Evolutionary conservation across 2,797 vertebrate genomes (phyloP), one percentile per base, ranked within the genome.

Genomic region (Ctenosaura bakeri): DNA sequence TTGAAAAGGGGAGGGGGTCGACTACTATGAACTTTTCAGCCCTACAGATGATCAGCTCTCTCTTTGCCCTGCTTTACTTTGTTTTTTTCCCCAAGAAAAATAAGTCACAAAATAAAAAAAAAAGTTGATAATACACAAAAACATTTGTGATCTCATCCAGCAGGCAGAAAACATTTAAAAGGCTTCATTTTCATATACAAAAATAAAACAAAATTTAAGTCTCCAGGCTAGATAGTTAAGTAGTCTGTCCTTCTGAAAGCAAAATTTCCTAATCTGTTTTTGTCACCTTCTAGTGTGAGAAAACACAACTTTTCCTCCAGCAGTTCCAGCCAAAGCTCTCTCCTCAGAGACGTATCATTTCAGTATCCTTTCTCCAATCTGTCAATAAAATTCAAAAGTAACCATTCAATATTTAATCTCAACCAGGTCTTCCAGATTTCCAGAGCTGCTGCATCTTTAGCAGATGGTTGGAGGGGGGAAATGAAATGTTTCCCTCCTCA

Each of bases 391-490:
- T 77, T 50, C 12, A 94, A 94, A 94, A 86, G 35, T 73, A 88
- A 92, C 89, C 94, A 95, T 96, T 94, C 35, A 56, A 95, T 86
- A 74, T 91, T 96, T 92, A 91, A 90, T 78, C 88, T 86, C 87
- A 85, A 83, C 91, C 93, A 94, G 89, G 89, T 90, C 90, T 96
- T 92, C 89, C 83, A 89, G 82, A 94, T 93, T 83, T 92, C 96
- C 86, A 91, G 91, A 84, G 56, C 92, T 88, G 84, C 74, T 6
- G 64, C 89, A 73, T 94, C 71, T 94, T 94, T 59, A 95, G 92
- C 95, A 96, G 92, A 95, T 96, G 96, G 91, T 92, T 96, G 90
- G 66, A 88, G 29, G 29, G 29, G 29, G 88, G 54, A 95, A 95
- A 89, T 91, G 87, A 94, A 88, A 91, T 83, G 76, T 69, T 84